phyloP scores from a whole-genome alignment of 2,113 vertebrate genomes.

The Dasyprocta punctata region DNA sequence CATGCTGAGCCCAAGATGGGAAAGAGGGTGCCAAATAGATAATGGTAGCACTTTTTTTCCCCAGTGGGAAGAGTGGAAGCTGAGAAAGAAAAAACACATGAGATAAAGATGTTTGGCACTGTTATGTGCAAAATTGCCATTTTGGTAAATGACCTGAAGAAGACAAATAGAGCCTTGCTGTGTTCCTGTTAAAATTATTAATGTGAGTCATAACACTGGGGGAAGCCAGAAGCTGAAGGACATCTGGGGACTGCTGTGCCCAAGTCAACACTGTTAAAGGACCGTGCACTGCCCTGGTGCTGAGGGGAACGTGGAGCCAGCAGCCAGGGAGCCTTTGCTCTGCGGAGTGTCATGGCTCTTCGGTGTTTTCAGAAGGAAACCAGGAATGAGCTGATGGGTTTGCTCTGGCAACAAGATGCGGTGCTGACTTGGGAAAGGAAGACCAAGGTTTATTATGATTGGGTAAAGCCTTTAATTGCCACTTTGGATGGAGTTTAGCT shows the following conservation, averaged over 20 bases:
- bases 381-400: conserved; percentile 77
- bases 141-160: not conserved
- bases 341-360: not conserved
- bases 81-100: not conserved
- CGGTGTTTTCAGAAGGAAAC: conserved; percentile 80
- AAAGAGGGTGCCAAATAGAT: not conserved
- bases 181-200: not conserved
- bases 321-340: not conserved
- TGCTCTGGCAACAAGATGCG: conserved; percentile 76
- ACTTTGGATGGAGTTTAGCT: conserved; percentile 70
- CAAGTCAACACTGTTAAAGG: not conserved
- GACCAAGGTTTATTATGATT: conserved; percentile 80
- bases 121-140: not conserved
- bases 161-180: not conserved
- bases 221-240: not conserved
- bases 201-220: not conserved
- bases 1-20: not conserved
- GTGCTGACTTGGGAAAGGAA: conserved; percentile 65
- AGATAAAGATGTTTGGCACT: not conserved
- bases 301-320: not conserved
- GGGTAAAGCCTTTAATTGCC: conserved; percentile 76
- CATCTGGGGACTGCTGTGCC: not conserved
- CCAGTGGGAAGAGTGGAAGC: not conserved
- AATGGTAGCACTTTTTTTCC: not conserved
- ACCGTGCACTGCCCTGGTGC: not conserved